A percentile compares a stretch with the other conserved stretches of the same genome.
Evolutionary conservation across 2,888 invertebrate species (phyloP).

Genomic region (Epinotia nisella): DNA sequence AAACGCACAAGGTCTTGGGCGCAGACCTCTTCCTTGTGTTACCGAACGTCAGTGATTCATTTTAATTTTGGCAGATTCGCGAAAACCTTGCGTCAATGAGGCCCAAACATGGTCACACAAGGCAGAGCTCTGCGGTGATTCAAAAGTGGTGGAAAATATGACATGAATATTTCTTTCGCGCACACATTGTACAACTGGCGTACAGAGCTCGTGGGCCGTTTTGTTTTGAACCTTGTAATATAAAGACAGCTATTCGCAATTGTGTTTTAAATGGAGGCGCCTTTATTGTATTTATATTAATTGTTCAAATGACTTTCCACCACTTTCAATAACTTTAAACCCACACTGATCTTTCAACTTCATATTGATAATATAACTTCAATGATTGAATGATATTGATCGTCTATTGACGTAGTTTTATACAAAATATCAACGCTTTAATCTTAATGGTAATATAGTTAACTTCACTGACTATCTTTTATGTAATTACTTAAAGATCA

Average conservation of each 20-base stretch:
- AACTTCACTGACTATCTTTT: slow-evolving; percentile 18
- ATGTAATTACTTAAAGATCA: slow-evolving; percentile 33
- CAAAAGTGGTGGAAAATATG: slow-evolving; percentile 29
- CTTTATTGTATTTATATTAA: not conserved
- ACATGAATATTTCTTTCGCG: not conserved
- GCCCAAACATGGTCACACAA: slow-evolving; percentile 30
- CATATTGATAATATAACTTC: slow-evolving; percentile 6
- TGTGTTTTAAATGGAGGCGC: no score
- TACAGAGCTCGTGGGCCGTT: no score
- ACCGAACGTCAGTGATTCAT: slow-evolving; percentile 50
- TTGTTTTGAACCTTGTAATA: no score
- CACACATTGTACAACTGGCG: not conserved
- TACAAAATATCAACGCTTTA: slow-evolving; percentile 21
- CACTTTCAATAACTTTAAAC: slow-evolving; percentile 25
- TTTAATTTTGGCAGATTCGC: slow-evolving; percentile 44
- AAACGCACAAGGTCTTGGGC: slow-evolving; percentile 68
- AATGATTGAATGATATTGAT: slow-evolving; percentile 14
- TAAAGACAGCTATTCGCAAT: no score
- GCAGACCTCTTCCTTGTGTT: slow-evolving; percentile 66
- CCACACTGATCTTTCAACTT: slow-evolving; percentile 31
- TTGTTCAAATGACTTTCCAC: slow-evolving; percentile 24
- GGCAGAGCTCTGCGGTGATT: slow-evolving; percentile 27
- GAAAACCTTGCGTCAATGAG: slow-evolving; percentile 30
- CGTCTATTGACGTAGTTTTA: slow-evolving; percentile 30
- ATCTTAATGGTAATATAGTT: slow-evolving; percentile 22